Evolutionary conservation across 2,888 invertebrate species (phyloP).

Genomic region (Parnassius apollo): DNA sequence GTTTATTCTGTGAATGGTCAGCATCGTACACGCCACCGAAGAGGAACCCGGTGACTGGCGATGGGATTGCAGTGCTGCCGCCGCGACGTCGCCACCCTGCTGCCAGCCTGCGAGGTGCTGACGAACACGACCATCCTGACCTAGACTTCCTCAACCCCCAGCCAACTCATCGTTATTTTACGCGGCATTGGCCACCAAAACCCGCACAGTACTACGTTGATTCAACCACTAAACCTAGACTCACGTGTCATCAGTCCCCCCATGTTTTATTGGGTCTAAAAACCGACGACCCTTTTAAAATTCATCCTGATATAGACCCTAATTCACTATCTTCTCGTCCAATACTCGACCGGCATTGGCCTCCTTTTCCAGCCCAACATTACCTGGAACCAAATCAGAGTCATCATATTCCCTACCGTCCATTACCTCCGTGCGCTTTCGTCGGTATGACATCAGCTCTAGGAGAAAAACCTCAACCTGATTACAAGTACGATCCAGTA

Average conservation of each 20-base stretch:
- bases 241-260: conserved; percentile 53
- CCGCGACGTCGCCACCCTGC: conserved; percentile 73
- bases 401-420: conserved; percentile 58
- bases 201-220: conserved; percentile 72
- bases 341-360: conserved; percentile 67
- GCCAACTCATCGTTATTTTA: conserved; percentile 68
- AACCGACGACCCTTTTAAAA: conserved; percentile 58
- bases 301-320: conserved; percentile 60
- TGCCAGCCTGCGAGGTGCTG: conserved; percentile 76
- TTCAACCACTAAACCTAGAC: conserved; percentile 57
- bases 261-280: conserved; percentile 69
- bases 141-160: conserved; percentile 51
- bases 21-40: conserved; percentile 75
- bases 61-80: conserved; percentile 80
- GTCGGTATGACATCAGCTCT: conserved; percentile 72
- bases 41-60: conserved; percentile 84
- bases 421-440: conserved; percentile 66
- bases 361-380: conserved; percentile 73
- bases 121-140: conserved; percentile 45
- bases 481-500: conserved; percentile 68
- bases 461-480: conserved; percentile 63
- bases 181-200: conserved; percentile 64
- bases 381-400: conserved; percentile 60
- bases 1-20: conserved; percentile 76
- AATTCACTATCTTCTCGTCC: conserved; percentile 66